Evolutionary conservation across 2,113 vertebrate genomes (phyloP), one percentile per base, ranked within the genome.

Genomic region (Hippocampus barbouri): DNA sequence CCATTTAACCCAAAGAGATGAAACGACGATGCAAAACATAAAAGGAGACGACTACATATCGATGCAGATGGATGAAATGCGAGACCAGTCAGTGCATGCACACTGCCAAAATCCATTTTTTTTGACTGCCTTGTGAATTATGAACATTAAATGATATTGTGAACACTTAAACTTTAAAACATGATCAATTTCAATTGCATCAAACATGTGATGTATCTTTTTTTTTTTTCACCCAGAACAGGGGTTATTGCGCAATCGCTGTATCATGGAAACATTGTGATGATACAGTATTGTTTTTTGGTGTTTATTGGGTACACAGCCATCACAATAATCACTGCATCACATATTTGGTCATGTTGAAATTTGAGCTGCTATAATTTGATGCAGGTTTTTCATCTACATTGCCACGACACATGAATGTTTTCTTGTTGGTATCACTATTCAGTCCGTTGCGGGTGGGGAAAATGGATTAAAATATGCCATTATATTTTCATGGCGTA

Each of bases 381-480:
- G 5, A 56, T n/a, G 20, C 8, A n/a, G 9, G 21, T 56, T 10
- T 23, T 56, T 23, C 34, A 2, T 38, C 34, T 38, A 56, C 23
- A n/a, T n/a, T n/a, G 53, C 53, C 21, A n/a, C 6, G 53, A 56
- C 23, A 1, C 2, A 56, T 56, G 34, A 15, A 25, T 59, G 23
- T 59, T 59, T 59, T 15, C 23, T 27, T 59, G 8, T 57, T n/a
- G 54, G 56, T 25, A 40, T 82, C 67, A 74, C 68, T 75, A 75
- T 76, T 82, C 38, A 49, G 30, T 38, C 53, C 53, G 11, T 49
- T 63, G 66, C 74, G 47, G 45, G 72, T 25, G 25, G 25, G 25
- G 25, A 25, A 25, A 68, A 79, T 71, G 74, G 25, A 69, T 79
- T 11, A 43, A 73, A 75, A 79, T 77, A 70, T n/a, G 34, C 23